These are phyloP conservation scores for Sylvietta virens DNA, from an alignment of 2,113 vertebrate genomes.

Conservation along the genomic window DNA sequence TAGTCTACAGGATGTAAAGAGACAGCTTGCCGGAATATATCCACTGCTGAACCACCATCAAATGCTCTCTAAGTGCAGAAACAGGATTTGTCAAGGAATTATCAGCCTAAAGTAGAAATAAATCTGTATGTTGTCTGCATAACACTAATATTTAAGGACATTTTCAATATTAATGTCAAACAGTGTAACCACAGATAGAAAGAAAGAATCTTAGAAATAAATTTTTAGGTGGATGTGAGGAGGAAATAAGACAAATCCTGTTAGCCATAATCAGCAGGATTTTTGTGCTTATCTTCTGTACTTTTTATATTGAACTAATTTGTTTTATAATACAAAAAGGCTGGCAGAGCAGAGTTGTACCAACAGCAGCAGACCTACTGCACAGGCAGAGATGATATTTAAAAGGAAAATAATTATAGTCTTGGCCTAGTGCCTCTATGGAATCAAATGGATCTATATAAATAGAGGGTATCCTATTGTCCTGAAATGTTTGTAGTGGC, in stretches of 20 bases:
- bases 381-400: not conserved
- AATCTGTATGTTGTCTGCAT: not conserved
- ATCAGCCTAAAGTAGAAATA: not conserved
- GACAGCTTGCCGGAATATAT: not conserved
- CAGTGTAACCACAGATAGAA: not conserved
- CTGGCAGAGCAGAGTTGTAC: not conserved
- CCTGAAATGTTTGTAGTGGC: not conserved
- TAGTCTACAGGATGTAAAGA: not conserved
- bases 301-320: not conserved
- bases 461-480: not conserved
- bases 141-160: not conserved
- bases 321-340: not conserved
- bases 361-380: not conserved
- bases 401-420: not conserved
- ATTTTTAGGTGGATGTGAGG: not conserved
- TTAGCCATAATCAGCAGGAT: not conserved
- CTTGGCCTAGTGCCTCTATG: not conserved
- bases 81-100: not conserved
- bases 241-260: not conserved
- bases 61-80: not conserved
- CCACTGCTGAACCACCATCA: not conserved
- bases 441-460: not conserved
- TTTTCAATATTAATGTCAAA: slow-evolving; percentile 17
- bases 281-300: not conserved
- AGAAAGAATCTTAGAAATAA: not conserved